phyloP scores from a whole-genome alignment of 1,140 invertebrate species.

The Trichonephila clavipes region DNA sequence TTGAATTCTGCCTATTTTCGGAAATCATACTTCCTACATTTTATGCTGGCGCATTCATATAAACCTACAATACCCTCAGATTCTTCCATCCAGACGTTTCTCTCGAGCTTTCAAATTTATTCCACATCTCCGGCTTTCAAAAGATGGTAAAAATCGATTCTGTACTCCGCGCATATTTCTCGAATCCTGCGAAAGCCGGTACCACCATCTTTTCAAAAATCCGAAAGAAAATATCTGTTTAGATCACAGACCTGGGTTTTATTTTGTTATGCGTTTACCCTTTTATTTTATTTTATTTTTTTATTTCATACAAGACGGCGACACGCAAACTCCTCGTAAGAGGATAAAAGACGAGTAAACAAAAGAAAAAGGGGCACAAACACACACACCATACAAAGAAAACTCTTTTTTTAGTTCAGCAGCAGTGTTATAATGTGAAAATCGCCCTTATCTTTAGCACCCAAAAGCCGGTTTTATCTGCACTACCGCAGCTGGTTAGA shows the following conservation, averaged over 20 bases:
- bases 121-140: neutral
- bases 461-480: conserved; percentile 60
- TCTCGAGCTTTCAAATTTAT: neutral
- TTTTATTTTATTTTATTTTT: neutral
- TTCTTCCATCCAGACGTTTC: no score
- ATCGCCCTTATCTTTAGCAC: conserved; percentile 7
- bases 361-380: conserved; percentile 18
- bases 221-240: neutral
- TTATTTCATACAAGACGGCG: neutral
- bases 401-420: neutral
- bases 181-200: neutral
- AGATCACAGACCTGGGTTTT: neutral
- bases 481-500: neutral
- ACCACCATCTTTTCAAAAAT: neutral
- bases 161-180: neutral
- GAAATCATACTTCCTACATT: no score
- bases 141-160: neutral
- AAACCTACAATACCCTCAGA: no score
- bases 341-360: conserved; percentile 29
- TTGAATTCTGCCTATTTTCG: no score
- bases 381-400: conserved; percentile 2
- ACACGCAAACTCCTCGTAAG: neutral
- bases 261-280: neutral
- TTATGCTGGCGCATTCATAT: no score
- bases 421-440: neutral